phyloP scores from a whole-genome alignment of 2,113 vertebrate genomes.

The Sinocyclocheilus rhinocerous region DNA sequence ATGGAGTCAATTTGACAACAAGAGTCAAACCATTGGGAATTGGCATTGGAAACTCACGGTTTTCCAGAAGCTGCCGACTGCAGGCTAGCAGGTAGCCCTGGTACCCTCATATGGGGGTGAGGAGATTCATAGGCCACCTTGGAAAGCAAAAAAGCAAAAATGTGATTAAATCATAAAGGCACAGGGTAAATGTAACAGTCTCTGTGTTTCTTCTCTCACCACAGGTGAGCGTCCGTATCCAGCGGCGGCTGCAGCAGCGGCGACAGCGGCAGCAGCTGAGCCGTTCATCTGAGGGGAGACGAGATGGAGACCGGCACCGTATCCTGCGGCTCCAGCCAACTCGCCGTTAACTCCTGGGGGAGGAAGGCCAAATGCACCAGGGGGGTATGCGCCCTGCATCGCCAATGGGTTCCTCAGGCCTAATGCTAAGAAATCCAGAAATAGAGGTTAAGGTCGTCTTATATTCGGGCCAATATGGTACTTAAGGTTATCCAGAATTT shows the following conservation, averaged over 20 bases:
- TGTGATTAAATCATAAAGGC: not conserved
- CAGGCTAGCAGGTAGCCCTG: conserved; percentile 88
- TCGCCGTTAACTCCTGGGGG: conserved; percentile 86
- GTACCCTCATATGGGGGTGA: conserved; percentile 89
- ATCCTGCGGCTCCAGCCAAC: conserved; percentile 76
- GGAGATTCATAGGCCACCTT: conserved; percentile 87
- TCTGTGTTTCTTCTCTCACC: conserved; percentile 72
- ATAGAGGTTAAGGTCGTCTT: too few relatives aligned
- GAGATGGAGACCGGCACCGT: conserved; percentile 88
- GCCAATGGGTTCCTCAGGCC: conserved; percentile 84
- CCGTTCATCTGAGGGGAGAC: conserved; percentile 95
- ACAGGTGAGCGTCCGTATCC: conserved; percentile 87
- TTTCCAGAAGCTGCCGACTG: conserved; percentile 92
- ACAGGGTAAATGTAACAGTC: not conserved
- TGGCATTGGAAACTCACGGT: conserved; percentile 79
- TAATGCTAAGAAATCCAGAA: conserved; percentile 72
- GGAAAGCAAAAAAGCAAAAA: not conserved
- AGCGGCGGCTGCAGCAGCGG: conserved; percentile 79
- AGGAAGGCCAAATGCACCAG: conserved; percentile 83
- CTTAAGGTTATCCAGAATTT: not conserved
- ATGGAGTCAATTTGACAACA: too few relatives aligned
- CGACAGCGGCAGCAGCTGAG: conserved; percentile 81
- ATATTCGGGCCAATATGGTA: too few relatives aligned
- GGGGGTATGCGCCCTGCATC: conserved; percentile 83
- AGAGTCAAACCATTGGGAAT: not conserved